phyloP scores from a whole-genome alignment of 2,797 vertebrate species.

The Xiphorhynchus erythropygius region DNA sequence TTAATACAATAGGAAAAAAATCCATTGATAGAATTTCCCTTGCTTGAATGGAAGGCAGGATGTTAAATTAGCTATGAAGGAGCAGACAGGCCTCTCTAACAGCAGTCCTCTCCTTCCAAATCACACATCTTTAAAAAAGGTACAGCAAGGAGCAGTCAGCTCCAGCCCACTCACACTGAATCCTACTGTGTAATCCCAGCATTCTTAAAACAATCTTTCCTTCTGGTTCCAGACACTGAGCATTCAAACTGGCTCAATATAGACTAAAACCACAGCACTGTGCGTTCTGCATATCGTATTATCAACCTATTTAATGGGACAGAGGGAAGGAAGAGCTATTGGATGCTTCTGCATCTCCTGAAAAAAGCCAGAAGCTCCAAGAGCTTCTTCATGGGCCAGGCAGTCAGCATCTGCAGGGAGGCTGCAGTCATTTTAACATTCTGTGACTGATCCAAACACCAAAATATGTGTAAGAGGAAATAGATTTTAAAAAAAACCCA shows the following conservation, averaged over 20 bases:
- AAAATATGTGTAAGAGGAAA: not conserved
- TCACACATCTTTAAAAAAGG: not conserved
- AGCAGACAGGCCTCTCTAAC: not conserved
- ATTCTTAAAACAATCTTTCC: not conserved
- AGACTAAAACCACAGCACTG: not conserved
- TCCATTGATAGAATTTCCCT: not conserved
- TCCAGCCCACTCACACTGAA: not conserved
- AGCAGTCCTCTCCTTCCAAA: not conserved
- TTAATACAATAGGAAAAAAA: not conserved
- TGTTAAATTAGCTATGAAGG: not conserved
- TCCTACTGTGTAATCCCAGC: not conserved
- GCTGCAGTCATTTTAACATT: not conserved
- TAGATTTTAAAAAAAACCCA: fast-evolving
- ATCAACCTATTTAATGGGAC: not conserved
- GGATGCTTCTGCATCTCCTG: not conserved
- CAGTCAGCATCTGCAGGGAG: not conserved
- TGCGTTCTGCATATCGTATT: not conserved
- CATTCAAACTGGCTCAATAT: not conserved
- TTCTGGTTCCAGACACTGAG: not conserved
- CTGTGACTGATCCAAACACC: not conserved
- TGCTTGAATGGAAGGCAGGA: not conserved
- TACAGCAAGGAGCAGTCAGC: not conserved
- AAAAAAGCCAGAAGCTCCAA: not conserved
- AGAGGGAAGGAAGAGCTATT: not conserved
- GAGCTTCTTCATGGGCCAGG: not conserved